Percentiles rank a stretch among this genome's conserved stretches.
phyloP scores from a whole-genome alignment of 2,797 vertebrate species.

The Benthosema pterotum region DNA sequence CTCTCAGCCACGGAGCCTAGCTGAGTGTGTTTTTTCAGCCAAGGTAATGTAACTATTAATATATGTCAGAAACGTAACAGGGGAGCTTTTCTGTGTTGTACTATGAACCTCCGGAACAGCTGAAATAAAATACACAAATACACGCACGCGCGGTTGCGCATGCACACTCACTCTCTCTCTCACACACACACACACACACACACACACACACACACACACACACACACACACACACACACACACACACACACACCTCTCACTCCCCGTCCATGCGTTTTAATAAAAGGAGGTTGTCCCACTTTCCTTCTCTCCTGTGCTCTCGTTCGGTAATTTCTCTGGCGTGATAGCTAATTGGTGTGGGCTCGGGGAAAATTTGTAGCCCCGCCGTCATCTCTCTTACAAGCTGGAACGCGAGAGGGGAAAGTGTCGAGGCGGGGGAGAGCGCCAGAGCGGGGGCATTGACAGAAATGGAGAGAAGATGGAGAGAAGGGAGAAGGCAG shows the following conservation, averaged over 20 bases:
- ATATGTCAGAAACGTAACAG: constrained; percentile 30
- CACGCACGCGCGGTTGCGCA: no score
- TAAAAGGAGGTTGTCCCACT: constrained; percentile 70
- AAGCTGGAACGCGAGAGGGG: constrained; percentile 58
- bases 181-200: no score
- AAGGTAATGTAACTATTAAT: constrained; percentile 19
- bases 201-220: constrained; percentile 17
- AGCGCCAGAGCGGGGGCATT: constrained; percentile 21
- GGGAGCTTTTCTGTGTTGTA: constrained; percentile 21
- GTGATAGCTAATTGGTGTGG: constrained; percentile 67
- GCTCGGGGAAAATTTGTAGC: constrained; percentile 53
- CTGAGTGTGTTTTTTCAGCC: constrained; percentile 8
- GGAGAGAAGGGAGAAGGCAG: constrained; percentile 54
- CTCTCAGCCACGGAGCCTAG: no score
- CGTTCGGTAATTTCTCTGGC: constrained; percentile 61
- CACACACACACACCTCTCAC: constrained; percentile 39
- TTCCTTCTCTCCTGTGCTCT: constrained; percentile 53
- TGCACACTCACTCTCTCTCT: no score
- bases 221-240: constrained; percentile 6
- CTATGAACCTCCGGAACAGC: constrained; percentile 15
- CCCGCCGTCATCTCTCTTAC: constrained; percentile 30
- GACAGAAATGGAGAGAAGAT: constrained; percentile 59
- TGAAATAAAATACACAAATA: no score
- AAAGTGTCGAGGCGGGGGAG: constrained; percentile 30
- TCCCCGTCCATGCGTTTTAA: constrained; percentile 55